A percentile compares a stretch with the other conserved stretches of the same genome.
Evolutionary conservation across 35 echinoderm and acorn worm genomes (phyloP).

Genomic region (Heliocidaris tuberculata): DNA sequence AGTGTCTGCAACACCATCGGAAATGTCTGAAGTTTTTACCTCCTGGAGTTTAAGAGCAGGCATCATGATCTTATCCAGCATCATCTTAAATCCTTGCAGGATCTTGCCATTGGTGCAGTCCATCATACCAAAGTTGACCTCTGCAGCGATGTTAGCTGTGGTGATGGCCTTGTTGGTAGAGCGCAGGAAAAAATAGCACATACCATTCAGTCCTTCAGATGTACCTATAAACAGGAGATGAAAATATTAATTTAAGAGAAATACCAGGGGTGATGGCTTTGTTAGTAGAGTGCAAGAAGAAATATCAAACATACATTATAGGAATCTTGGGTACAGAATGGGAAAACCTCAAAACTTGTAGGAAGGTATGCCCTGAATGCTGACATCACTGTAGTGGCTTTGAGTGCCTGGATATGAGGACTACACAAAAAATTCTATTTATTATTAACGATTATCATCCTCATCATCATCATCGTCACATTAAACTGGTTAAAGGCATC

Average conservation of each 20-base stretch:
- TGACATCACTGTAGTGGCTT: too few species aligned
- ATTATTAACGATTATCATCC: too few species aligned
- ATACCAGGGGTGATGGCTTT: not conserved
- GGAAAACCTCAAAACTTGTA: too few species aligned
- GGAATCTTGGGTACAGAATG: too few species aligned
- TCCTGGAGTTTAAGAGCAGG: slow-evolving; percentile 83
- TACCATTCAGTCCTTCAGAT: slow-evolving; percentile 85
- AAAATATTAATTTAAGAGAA: not conserved
- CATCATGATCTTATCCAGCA: slow-evolving; percentile 89
- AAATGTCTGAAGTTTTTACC: slow-evolving; percentile 40
- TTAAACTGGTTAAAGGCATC: too few species aligned
- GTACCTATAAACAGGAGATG: slow-evolving; percentile 49
- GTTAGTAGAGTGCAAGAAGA: too few species aligned
- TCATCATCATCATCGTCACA: too few species aligned
- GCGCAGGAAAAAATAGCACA: slow-evolving; percentile 98
- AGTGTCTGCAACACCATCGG: too few species aligned
- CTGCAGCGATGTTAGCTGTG: slow-evolving; percentile 69
- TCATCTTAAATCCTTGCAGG: slow-evolving; percentile 75
- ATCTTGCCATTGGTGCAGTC: slow-evolving; percentile 84
- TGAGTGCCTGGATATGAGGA: too few species aligned
- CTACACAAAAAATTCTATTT: too few species aligned
- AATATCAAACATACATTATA: too few species aligned
- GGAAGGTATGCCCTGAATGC: too few species aligned
- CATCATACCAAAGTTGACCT: slow-evolving; percentile 89
- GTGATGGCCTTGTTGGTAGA: slow-evolving; percentile 84